phyloP scores from a whole-genome alignment of 2,797 vertebrate genomes.

The Brachyalestes nurse region DNA sequence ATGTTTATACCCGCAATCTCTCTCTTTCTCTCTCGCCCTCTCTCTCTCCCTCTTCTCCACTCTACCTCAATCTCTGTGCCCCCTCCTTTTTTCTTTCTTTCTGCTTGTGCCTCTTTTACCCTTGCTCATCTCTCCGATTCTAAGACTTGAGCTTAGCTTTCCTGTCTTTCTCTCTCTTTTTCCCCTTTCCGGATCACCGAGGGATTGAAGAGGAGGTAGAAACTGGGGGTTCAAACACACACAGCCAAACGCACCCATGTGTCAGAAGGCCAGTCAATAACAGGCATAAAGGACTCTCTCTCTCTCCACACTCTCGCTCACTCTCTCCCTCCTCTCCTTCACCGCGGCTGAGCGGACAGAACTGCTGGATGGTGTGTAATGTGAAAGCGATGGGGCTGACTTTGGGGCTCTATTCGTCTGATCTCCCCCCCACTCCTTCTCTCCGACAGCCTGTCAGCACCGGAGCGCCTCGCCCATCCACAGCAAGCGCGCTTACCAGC shows the following conservation, averaged over 20 bases:
- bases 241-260: constrained; percentile 36
- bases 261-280: constrained; percentile 46
- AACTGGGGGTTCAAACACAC: constrained; percentile 39
- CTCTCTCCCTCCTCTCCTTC: constrained; percentile 36
- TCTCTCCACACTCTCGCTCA: constrained; percentile 17
- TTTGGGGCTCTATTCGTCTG: constrained; percentile 37
- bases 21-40: constrained; percentile 8
- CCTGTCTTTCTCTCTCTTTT: constrained; percentile 41
- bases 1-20: constrained; percentile 73
- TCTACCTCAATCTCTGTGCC: not conserved
- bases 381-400: constrained; percentile 45
- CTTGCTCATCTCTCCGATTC: constrained; percentile 16
- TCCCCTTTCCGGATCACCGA: constrained; percentile 56
- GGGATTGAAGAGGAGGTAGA: constrained; percentile 26
- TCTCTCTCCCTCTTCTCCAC: constrained; percentile 25
- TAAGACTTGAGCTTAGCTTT: not conserved
- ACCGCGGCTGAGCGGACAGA: constrained; percentile 40
- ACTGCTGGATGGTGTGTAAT: constrained; percentile 53
- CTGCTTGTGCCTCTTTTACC: constrained; percentile 28
- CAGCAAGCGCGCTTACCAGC: constrained; percentile 30
- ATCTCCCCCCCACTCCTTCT: constrained; percentile 26
- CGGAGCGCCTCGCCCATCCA: constrained; percentile 24
- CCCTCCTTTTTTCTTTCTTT: not conserved
- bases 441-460: constrained; percentile 50
- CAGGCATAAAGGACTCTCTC: constrained; percentile 43